phyloP scores from a whole-genome alignment of 35 echinoderm and acorn worm species.

The Hemicentrotus pulcherrimus region DNA sequence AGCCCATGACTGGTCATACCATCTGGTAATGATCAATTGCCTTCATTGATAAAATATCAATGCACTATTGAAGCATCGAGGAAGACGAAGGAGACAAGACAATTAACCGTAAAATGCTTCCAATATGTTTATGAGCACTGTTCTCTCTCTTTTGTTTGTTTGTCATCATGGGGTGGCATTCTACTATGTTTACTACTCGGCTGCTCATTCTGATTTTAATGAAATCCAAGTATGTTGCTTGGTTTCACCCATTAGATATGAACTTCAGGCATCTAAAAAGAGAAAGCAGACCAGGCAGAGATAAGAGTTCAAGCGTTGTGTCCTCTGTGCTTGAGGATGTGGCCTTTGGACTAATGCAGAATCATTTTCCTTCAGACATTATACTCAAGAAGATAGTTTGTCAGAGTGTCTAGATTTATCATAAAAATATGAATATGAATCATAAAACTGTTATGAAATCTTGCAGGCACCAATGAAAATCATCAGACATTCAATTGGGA shows the following conservation, averaged over 20 bases:
- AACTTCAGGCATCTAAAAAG: neutral
- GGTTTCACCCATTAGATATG: neutral
- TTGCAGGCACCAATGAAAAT: neutral
- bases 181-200: neutral
- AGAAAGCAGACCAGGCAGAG: neutral
- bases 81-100: neutral
- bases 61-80: neutral
- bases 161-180: neutral
- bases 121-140: neutral
- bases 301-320: neutral
- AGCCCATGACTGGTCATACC: neutral
- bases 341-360: neutral
- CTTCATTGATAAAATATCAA: constrained; percentile 6
- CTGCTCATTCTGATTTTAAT: neutral
- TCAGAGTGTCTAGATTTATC: neutral
- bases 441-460: neutral
- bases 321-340: too few relatives aligned
- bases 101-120: neutral
- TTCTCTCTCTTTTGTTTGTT: neutral
- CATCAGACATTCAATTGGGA: neutral
- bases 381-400: neutral
- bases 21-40: neutral
- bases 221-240: neutral
- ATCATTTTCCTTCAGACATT: neutral
- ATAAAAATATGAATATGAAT: neutral